phyloP scores from a whole-genome alignment of 2,113 vertebrate genomes.

The Rhinogobius similis region DNA sequence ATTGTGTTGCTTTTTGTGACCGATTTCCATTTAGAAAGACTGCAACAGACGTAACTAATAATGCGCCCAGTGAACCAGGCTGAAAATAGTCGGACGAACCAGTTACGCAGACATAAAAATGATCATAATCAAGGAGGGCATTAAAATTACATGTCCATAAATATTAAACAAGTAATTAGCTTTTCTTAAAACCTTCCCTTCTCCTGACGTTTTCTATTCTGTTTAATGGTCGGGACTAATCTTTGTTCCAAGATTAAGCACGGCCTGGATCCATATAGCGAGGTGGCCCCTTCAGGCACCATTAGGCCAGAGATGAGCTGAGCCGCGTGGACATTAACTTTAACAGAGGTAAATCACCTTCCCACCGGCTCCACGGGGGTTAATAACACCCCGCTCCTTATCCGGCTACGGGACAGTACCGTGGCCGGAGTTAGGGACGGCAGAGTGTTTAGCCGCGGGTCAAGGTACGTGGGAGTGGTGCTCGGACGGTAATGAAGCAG shows the following conservation, averaged over 20 bases:
- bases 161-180: constrained; percentile 13
- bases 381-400: constrained; percentile 53
- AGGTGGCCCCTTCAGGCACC: constrained; percentile 51
- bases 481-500: constrained; percentile 40
- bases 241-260: constrained; percentile 51
- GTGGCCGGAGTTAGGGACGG: constrained; percentile 3
- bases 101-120: constrained; percentile 1
- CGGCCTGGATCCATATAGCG: constrained; percentile 11
- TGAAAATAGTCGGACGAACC: not conserved
- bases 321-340: constrained; percentile 54
- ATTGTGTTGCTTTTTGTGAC: not conserved
- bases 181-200: constrained; percentile 15
- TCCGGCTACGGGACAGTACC: constrained; percentile 26
- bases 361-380: constrained; percentile 45
- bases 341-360: constrained; percentile 65
- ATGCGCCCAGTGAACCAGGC: not conserved
- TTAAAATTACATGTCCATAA: constrained; percentile 14
- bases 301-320: constrained; percentile 68
- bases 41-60: not conserved
- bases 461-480: constrained; percentile 48
- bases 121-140: not conserved
- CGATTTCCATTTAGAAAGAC: not conserved
- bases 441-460: constrained; percentile 31
- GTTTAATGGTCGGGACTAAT: constrained; percentile 32
- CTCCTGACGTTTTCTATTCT: constrained; percentile 10